Evolutionary conservation across 2,113 vertebrate genomes (phyloP).

Genomic region (Hiodon alosoides): DNA sequence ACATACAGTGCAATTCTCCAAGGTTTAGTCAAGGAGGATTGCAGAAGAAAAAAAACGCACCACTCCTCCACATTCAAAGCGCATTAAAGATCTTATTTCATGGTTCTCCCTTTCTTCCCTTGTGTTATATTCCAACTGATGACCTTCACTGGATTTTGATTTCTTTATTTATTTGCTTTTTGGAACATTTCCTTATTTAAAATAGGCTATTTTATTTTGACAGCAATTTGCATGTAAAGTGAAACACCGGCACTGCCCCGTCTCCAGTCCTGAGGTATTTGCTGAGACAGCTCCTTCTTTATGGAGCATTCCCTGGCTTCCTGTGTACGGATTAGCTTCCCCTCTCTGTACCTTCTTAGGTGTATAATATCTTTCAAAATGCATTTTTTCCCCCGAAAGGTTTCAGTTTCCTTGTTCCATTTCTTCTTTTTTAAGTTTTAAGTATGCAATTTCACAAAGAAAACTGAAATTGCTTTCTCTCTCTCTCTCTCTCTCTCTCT

Average conservation of each 20-base stretch:
- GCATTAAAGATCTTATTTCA: slow-evolving; percentile 58
- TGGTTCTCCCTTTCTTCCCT: slow-evolving; percentile 33
- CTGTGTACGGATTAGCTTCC: slow-evolving; percentile 46
- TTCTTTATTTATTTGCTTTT: slow-evolving; percentile 40
- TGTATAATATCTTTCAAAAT: slow-evolving; percentile 28
- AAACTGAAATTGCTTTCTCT: slow-evolving; percentile 31
- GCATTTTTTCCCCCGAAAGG: slow-evolving; percentile 27
- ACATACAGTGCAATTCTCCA: neutral
- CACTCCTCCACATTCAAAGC: slow-evolving; percentile 43
- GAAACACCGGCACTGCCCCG: slow-evolving; percentile 31
- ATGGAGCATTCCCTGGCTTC: slow-evolving; percentile 44
- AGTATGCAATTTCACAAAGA: slow-evolving; percentile 35
- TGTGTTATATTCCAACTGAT: slow-evolving; percentile 45
- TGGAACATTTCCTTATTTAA: slow-evolving; percentile 52
- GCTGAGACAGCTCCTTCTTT: slow-evolving; percentile 57
- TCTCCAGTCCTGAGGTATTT: slow-evolving; percentile 48
- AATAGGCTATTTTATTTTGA: slow-evolving; percentile 67
- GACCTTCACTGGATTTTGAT: slow-evolving; percentile 39
- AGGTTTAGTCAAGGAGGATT: slow-evolving; percentile 19
- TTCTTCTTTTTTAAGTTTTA: slow-evolving; percentile 29
- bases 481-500: neutral
- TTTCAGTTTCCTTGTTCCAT: slow-evolving; percentile 34
- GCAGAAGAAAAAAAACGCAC: slow-evolving; percentile 40
- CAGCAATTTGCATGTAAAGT: slow-evolving; percentile 71
- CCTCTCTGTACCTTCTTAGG: slow-evolving; percentile 35